Base-by-base conservation (phyloP, 2,888 invertebrate genomes). In the Tuta absoluta region DNA sequence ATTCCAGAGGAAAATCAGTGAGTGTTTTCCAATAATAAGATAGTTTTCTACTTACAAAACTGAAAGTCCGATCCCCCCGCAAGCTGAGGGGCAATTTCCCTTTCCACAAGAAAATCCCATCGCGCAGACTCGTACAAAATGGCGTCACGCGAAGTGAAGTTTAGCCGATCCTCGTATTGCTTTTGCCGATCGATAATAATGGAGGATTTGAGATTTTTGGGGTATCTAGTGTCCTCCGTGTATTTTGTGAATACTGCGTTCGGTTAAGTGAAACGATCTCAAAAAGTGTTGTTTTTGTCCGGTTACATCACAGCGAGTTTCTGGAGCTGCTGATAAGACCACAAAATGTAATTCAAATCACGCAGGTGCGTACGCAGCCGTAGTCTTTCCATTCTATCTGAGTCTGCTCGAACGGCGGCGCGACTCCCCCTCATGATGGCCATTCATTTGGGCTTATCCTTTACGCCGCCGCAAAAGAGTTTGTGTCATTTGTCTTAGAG, bases 341-440 rank as follows among this genome's bases (percentile, higher is more conserved):
- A 81, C 84, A 86, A 86, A 85, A 91, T 91, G 91, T 87, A 81
- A 86, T 84, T 87, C 90, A 89, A 91, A 91, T 90, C 95, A 96
- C 96, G 96, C 96, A 97, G 96, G 97, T 97, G 96, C 97, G 96
- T 96, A 97, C 97, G 97, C 97, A 97, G 97, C 94, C 96, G 96
- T 96, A 95, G 94, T 95, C 94, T 93, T 92, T 93, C 94, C 93
- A 93, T 94, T 93, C 95, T 94, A 94, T 95, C 96, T 96, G 96
- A 94, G 96, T 95, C 94, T 96, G 96, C 96, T 95, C 96, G 93
- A 94, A 93, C 93, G 92, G 92, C 93, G 92, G 92, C 93, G 92
- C 93, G 90, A 83, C 83, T 80, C 82, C 87, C 89, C 85, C 88
- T 85, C 91, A 90, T 91, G 87, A 86, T 89, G 89, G 89, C 90